These are phyloP conservation scores for Macrotis lagotis DNA, from an alignment of 2,113 vertebrate genomes.

Conservation along the genomic window DNA sequence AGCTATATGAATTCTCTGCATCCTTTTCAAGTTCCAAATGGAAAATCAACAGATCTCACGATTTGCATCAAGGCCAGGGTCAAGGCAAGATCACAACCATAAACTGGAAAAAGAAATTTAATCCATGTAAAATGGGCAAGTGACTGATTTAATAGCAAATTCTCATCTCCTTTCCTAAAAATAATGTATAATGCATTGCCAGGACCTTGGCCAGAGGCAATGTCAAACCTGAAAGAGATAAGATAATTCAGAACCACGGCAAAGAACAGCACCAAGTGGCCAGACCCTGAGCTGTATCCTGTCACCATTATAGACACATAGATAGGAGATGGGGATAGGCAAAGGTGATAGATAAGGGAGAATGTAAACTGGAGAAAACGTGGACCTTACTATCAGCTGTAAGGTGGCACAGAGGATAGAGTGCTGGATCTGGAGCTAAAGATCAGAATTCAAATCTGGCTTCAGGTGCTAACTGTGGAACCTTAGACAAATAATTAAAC, in stretches of 20 bases:
- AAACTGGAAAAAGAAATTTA: background rate
- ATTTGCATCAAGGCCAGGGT: background rate
- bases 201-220: background rate
- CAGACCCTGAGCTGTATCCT: background rate
- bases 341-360: background rate
- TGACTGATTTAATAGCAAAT: background rate
- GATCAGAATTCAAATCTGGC: background rate
- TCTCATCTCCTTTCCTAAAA: background rate
- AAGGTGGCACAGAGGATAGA: background rate
- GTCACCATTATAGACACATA: background rate
- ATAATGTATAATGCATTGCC: background rate
- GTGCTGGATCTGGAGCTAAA: background rate
- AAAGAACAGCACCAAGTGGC: background rate
- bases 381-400: background rate
- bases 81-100: background rate
- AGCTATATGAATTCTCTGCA: background rate
- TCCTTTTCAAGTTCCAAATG: background rate
- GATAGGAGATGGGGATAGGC: background rate
- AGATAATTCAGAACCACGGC: background rate
- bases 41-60: background rate
- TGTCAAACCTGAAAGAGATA: background rate
- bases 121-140: background rate
- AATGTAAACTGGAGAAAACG: background rate
- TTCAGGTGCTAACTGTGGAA: background rate
- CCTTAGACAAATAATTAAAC: background rate